phyloP scores from a whole-genome alignment of 2,888 invertebrate genomes.

The Trichopria drosophilae region DNA sequence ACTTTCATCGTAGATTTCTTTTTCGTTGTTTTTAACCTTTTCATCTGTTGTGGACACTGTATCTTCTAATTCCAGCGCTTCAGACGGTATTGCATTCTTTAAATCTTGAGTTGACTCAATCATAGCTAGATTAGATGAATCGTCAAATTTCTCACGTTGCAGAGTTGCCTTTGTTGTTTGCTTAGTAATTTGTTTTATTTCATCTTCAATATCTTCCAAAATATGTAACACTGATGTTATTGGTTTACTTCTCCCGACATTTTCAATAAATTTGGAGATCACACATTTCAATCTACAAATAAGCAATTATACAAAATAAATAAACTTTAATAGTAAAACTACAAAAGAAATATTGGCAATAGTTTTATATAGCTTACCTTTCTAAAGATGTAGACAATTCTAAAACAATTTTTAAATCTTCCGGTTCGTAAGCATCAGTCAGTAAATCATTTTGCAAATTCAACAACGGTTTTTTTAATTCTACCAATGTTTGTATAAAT shows the following conservation, averaged over 20 bases:
- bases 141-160: too few relatives aligned
- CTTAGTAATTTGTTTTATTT: too few relatives aligned
- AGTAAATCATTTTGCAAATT: conserved; percentile 45
- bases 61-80: conserved; percentile 3
- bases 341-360: not conserved
- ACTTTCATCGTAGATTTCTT: conserved; percentile 4
- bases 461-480: conserved; percentile 44
- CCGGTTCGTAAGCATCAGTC: conserved; percentile 40
- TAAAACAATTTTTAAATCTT: conserved; percentile 42
- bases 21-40: conserved; percentile 17
- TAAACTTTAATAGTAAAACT: conserved; percentile 6
- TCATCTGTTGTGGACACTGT: conserved; percentile 17
- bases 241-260: conserved; percentile 27
- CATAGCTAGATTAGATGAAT: too few relatives aligned
- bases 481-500: conserved; percentile 40
- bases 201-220: conserved; percentile 49
- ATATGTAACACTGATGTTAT: conserved; percentile 41
- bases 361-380: conserved; percentile 27
- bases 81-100: conserved; percentile 12
- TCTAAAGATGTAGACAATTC: conserved; percentile 44
- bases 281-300: conserved; percentile 37
- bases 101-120: too few relatives aligned
- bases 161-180: too few relatives aligned
- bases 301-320: conserved; percentile 1
- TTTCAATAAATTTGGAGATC: conserved; percentile 38